Evolutionary conservation across 2,113 vertebrate species (phyloP), one percentile per base, ranked within the genome.

Genomic region (Indicator maculatus): DNA sequence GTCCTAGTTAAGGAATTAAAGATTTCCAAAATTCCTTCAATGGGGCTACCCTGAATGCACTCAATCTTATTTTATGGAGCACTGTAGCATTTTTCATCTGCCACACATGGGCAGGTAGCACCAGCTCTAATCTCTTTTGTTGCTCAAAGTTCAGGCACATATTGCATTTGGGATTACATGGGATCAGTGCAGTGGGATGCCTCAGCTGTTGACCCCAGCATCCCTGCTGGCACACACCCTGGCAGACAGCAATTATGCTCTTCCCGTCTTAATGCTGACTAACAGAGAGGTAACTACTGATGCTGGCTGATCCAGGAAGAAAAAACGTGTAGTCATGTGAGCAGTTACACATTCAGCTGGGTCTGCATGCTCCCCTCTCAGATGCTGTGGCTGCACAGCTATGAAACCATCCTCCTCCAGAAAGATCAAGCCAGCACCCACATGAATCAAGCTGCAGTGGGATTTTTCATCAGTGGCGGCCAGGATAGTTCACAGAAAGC

Each of bases 71-170:
- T 93, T 90, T 50, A 86, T 9, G 47, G 72, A 60, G 41, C 36
- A 26, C 50, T 2, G 12, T 39, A 41, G 44, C 30, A 33, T 58
- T 86, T 85, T 88, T 67, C 74, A 71, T 7, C 47, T 33, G 38
- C 2, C 3, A 45, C 12, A 30, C 4, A 1, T 2, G 30, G 47
- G 41, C 83, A 83, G 88, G 89, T 81, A 93, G 74, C 47, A 75
- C 38, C 33, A 77, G 36, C 44, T 75, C 58, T 89, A 39, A 91
- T 88, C 93, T 86, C 73, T 67, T 89, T 64, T 83, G 72, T 4
- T 53, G 69, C 75, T 77, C 56, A 16, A 89, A 91, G 72, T 83
- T 89, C 75, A 95, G 83, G 61, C 79, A 74, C 52, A 56, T 56
- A 24, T 1, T 2, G n/a, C 89, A 18, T 77, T n/a, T 72, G 69